Evolutionary conservation across 2,113 vertebrate genomes (phyloP), one percentile per base, ranked within the genome.

Genomic region (Desmodus rotundus): DNA sequence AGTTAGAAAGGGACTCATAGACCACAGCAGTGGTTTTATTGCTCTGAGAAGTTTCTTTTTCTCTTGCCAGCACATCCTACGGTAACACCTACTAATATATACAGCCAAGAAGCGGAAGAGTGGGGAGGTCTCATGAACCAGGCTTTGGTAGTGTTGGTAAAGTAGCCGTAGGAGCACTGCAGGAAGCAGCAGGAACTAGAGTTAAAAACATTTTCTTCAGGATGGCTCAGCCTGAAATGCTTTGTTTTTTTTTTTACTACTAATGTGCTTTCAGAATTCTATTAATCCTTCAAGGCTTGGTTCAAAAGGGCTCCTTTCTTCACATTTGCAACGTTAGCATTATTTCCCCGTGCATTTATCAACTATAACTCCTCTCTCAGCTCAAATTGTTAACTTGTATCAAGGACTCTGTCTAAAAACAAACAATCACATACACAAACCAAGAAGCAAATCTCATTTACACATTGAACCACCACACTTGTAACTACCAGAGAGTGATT

Each of bases 151-250:
- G 20, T 61, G 45, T 78, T 86, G 92, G 72, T 58, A 41, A 87
- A 74, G 41, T 50, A 87, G 38, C 5, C 50, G 20, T 89, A 28
- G 47, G 10, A 24, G 85, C 47, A 50, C 83, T 78, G 82, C 41
- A 77, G 15, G 26, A 85, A 88, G 33, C 8, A 50, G 41, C 63
- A 93, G 38, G 38, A 20, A 70, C 33, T 96, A 80, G 87, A 86
- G 24, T 87, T 33, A 61, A 96, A 93, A 91, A 76, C 17, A 50
- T 84, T 73, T 50, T 86, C 76, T 97, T 61, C 31, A 56, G 61
- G 31, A 70, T 7, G 68, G 17, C 45, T 91, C 45, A 77, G 45
- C 41, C 43, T 95, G 67, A 92, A 92, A 84, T 92, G 1, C 17
- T 80, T 80, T 52, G 1, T 14, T 80, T 80, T 52, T 12, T 63